Conservation (phyloP, 2,888 invertebrate species). For the Drosophila phalerata region DNA sequence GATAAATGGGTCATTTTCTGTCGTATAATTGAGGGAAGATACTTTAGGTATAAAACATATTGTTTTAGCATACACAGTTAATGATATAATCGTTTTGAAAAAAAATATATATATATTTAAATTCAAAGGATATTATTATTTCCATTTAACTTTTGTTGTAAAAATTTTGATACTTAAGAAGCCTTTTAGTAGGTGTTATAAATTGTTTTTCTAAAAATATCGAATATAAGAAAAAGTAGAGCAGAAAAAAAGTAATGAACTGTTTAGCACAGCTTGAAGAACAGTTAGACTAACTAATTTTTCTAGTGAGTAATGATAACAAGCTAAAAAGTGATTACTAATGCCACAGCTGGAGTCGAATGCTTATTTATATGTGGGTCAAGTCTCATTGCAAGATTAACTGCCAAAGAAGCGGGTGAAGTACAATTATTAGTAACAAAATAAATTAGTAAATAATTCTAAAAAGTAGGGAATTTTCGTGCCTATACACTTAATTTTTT, state of each 20-base stretch:
- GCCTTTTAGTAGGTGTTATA: no score
- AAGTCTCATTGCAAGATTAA: background rate
- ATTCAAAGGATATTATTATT: no score
- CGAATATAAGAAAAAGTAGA: no score
- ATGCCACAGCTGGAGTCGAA: slow-evolving; percentile 9
- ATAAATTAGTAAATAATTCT: background rate
- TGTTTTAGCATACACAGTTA: no score
- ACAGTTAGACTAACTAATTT: background rate
- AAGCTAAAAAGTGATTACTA: slow-evolving; percentile 1
- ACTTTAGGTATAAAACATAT: background rate
- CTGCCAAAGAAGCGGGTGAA: background rate
- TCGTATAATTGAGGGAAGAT: slow-evolving; percentile 3
- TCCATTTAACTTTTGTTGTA: no score
- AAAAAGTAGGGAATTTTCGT: background rate
- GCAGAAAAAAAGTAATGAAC: no score
- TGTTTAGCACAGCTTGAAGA: background rate
- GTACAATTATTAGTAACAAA: background rate
- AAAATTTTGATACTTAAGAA: no score
- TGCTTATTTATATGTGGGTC: slow-evolving; percentile 1
- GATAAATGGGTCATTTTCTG: slow-evolving; percentile 39
- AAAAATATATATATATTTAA: no score
- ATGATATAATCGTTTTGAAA: no score
- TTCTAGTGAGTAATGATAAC: slow-evolving; percentile 1
- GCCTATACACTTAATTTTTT: no score
- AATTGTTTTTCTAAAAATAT: no score